Conservation (phyloP, 2,888 invertebrate species). For the Cerceris rybyensis region DNA sequence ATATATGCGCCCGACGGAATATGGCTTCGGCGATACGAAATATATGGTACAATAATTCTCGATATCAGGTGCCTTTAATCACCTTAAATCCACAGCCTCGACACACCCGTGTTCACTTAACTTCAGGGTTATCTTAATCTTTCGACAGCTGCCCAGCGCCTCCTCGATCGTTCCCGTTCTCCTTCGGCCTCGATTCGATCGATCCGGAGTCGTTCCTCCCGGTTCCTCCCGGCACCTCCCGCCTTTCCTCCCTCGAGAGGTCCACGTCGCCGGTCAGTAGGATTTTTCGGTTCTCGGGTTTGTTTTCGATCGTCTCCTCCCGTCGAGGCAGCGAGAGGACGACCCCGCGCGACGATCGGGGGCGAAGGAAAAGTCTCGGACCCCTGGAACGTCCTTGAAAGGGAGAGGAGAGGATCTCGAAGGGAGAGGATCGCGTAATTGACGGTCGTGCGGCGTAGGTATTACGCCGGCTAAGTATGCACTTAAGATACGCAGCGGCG, state of each 20-base stretch:
- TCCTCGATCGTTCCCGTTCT: constrained; percentile 71
- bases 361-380: not conserved
- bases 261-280: not conserved
- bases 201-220: constrained; percentile 59
- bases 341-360: too few relatives aligned
- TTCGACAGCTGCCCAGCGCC: constrained; percentile 81
- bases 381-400: constrained; percentile 55
- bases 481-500: constrained; percentile 58
- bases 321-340: too few relatives aligned
- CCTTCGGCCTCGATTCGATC: constrained; percentile 62
- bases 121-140: constrained; percentile 82
- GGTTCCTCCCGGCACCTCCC: constrained; percentile 30
- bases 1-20: constrained; percentile 68
- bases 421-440: constrained; percentile 59
- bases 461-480: constrained; percentile 62
- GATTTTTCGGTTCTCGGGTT: not conserved
- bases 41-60: constrained; percentile 80
- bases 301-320: too few relatives aligned
- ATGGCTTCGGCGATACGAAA: constrained; percentile 74
- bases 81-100: constrained; percentile 80
- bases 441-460: constrained; percentile 65
- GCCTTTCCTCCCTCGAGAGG: constrained; percentile 23
- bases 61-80: constrained; percentile 82
- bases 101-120: constrained; percentile 79
- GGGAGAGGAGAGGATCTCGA: constrained; percentile 22